Evolutionary conservation across 2,113 vertebrate genomes (phyloP).

Genomic region (Protomyctophum bolini): DNA sequence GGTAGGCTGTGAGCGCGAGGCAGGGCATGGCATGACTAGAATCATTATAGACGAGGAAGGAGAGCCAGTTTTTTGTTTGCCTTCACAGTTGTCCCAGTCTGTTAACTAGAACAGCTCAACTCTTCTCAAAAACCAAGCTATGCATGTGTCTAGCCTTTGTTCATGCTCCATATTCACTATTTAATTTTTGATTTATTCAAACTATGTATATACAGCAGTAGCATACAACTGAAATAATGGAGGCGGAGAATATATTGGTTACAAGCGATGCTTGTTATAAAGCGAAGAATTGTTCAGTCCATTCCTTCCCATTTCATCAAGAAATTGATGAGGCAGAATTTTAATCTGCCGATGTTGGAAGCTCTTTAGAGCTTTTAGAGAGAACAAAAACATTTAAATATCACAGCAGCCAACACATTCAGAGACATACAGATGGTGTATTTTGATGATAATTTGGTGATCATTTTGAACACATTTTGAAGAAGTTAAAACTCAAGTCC

Average conservation of each 20-base stretch:
- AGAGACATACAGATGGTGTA: too few relatives aligned
- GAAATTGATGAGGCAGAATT: too few relatives aligned
- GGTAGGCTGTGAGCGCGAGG: constrained; percentile 1
- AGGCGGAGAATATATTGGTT: constrained; percentile 20
- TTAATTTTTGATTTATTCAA: constrained; percentile 55
- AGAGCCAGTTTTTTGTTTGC: constrained; percentile 17
- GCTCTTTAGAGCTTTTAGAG: too few relatives aligned
- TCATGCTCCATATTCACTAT: constrained; percentile 52
- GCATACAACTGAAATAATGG: constrained; percentile 29
- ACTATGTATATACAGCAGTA: constrained; percentile 24
- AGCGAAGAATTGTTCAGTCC: constrained; percentile 2
- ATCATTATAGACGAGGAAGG: constrained; percentile 15
- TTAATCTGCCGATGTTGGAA: too few relatives aligned
- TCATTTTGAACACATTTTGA: too few relatives aligned
- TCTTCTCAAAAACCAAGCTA: constrained; percentile 30
- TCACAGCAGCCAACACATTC: too few relatives aligned
- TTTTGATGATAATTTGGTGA: too few relatives aligned
- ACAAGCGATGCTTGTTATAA: constrained; percentile 34
- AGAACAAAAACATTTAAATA: too few relatives aligned
- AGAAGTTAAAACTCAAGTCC: too few relatives aligned
- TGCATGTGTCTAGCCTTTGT: constrained; percentile 34
- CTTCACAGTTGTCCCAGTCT: neutral
- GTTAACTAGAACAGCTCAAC: constrained; percentile 7
- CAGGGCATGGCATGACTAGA: neutral
- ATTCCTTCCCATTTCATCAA: too few relatives aligned